Evolutionary conservation across 2,113 vertebrate genomes (phyloP).

Genomic region (Blennius ocellaris): DNA sequence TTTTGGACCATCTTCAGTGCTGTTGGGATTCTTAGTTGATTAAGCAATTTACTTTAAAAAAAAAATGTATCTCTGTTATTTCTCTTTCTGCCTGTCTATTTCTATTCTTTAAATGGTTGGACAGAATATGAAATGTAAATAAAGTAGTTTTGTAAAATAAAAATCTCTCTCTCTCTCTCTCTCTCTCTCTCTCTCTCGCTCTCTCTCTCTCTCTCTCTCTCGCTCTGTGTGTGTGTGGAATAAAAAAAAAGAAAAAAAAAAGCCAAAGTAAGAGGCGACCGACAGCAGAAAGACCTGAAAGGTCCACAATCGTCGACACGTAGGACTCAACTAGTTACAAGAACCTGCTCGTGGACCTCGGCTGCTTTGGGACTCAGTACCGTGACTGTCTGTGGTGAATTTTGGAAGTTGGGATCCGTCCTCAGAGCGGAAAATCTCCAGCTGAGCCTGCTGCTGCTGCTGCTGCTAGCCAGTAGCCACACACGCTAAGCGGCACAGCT

Average conservation of each 20-base stretch:
- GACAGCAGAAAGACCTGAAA: slow-evolving; percentile 43
- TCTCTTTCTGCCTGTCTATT: too few relatives aligned
- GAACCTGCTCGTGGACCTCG: slow-evolving; percentile 36
- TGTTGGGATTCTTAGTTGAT: too few relatives aligned
- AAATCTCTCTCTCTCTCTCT: too few relatives aligned
- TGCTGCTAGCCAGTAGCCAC: slow-evolving; percentile 50
- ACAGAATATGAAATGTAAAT: too few relatives aligned
- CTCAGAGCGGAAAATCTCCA: slow-evolving; percentile 72
- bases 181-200: too few relatives aligned
- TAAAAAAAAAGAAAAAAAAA: slow-evolving; percentile 62
- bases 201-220: too few relatives aligned
- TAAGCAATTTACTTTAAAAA: too few relatives aligned
- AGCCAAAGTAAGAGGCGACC: slow-evolving; percentile 62
- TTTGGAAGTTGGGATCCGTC: slow-evolving; percentile 76
- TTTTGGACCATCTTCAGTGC: too few relatives aligned
- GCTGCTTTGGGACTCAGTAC: slow-evolving; percentile 42
- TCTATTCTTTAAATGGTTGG: too few relatives aligned
- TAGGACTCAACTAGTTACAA: slow-evolving; percentile 20
- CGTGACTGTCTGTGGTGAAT: slow-evolving; percentile 56
- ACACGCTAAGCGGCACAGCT: slow-evolving; percentile 67
- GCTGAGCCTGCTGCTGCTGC: slow-evolving; percentile 68
- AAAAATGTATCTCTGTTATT: too few relatives aligned
- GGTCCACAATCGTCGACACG: slow-evolving; percentile 34
- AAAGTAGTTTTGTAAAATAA: too few relatives aligned
- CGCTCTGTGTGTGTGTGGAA: slow-evolving; percentile 53